Evolutionary conservation across 2,888 invertebrate genomes (phyloP), one percentile per base, ranked within the genome.

Genomic region (Lithophane semibrunnea): DNA sequence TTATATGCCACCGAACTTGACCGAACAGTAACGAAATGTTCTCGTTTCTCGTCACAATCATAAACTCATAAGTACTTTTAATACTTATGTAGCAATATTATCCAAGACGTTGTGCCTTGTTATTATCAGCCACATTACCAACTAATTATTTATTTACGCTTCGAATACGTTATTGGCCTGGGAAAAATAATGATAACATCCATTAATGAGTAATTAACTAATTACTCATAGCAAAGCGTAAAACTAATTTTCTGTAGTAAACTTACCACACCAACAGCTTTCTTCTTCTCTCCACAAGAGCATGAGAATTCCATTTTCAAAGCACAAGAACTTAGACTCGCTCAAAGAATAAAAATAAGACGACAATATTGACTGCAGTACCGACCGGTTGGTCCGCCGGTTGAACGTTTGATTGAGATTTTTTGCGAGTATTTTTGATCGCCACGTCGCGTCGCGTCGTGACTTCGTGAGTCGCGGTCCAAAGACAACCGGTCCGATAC

Each of bases 201-300:
- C 9, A 13, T 29, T n/a, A 60, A 37, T 67, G 10, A 3, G 24
- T 24, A 73, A 0, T 3, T 21, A n/a, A 24, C 3, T 37, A 37
- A 37, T 37, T 37, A 37, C 37, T 37, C 37, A 37, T 37, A 37
- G 5, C 37, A 37, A 4, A 64, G 13, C 13, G 13, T 29, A 42
- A 73, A 64, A 21, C 13, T 24, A 71, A 72, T 7, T 4, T 44
- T 52, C 16, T 52, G 12, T 52, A 37, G 65, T 44, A n/a, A 77
- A 79, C 84, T 84, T 69, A 84, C 84, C 86, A 18, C 21, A 24
- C 63, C 73, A 67, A 86, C 29, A 29, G 29, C 83, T 21, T 65
- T n/a, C 37, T 74, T 74, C 8, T 37, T 79, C 21, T 52, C 44
- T 3, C 44, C 82, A 74, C 83, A 77, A 29, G 37, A 42, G 13